phyloP scores from a whole-genome alignment of 2,888 invertebrate species.

The Ichneumon xanthorius region DNA sequence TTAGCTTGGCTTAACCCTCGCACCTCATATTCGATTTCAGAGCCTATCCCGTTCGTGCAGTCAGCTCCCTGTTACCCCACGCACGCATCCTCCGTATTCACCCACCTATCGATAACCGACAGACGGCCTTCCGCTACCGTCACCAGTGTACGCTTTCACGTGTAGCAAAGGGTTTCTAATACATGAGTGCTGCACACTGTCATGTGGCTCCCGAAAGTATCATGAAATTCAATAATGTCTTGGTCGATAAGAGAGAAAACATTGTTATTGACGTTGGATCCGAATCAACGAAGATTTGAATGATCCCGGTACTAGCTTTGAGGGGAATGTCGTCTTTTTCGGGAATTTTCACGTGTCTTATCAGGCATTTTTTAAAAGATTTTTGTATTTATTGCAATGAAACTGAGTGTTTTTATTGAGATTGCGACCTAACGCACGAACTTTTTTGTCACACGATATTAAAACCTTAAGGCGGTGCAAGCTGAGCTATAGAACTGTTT shows the following conservation, averaged over 20 bases:
- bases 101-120: slow-evolving; percentile 37
- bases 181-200: neutral
- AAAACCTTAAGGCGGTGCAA: too few relatives aligned
- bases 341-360: too few relatives aligned
- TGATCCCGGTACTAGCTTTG: too few relatives aligned
- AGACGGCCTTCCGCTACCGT: slow-evolving; percentile 16
- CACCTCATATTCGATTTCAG: slow-evolving; percentile 81
- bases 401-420: too few relatives aligned
- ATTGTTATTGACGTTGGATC: neutral
- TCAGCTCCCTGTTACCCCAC: slow-evolving; percentile 17
- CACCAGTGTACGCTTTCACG: slow-evolving; percentile 11
- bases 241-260: neutral
- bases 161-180: neutral
- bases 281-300: neutral
- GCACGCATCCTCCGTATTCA: slow-evolving; percentile 37
- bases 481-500: too few relatives aligned
- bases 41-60: slow-evolving; percentile 55
- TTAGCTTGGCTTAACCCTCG: slow-evolving; percentile 76
- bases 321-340: too few relatives aligned
- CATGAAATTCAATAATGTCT: neutral
- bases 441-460: too few relatives aligned
- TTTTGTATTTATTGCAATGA: too few relatives aligned
- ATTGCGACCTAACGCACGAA: too few relatives aligned
- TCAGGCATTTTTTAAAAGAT: too few relatives aligned
- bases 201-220: neutral